A percentile compares a stretch with the other conserved stretches of the same genome.
Conservation (phyloP, 2,113 vertebrate genomes). For the Noctilio leporinus region DNA sequence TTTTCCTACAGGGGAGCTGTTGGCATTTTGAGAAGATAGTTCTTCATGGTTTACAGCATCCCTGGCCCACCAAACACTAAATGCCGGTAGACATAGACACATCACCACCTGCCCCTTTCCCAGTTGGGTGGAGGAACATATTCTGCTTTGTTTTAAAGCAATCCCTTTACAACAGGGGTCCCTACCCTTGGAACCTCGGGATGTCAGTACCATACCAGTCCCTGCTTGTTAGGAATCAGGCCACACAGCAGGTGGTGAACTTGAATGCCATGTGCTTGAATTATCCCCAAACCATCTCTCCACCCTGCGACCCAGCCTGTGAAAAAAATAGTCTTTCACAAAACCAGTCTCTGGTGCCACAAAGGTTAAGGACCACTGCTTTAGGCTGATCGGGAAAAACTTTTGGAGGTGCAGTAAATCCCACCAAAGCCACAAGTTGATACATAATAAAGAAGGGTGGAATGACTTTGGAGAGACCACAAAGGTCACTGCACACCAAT, state of each 20-base stretch:
- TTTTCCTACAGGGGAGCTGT: neutral
- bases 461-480: neutral
- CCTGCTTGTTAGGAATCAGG: too few relatives aligned
- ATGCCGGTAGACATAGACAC: neutral
- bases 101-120: neutral
- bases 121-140: neutral
- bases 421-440: neutral
- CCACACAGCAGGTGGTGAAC: too few relatives aligned
- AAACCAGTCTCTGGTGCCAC: too few relatives aligned
- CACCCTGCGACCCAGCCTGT: too few relatives aligned
- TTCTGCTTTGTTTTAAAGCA: neutral
- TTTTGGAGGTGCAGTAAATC: neutral
- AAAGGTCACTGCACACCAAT: neutral
- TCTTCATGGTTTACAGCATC: neutral
- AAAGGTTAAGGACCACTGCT: neutral
- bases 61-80: neutral
- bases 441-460: neutral
- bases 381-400: neutral
- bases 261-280: too few relatives aligned
- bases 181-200: too few relatives aligned
- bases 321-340: too few relatives aligned
- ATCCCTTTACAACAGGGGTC: neutral
- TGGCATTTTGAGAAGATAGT: neutral
- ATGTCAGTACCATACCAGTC: too few relatives aligned
- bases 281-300: too few relatives aligned